Evolutionary conservation across 2,888 invertebrate species (phyloP).

Genomic region (Tetragnatha montana): DNA sequence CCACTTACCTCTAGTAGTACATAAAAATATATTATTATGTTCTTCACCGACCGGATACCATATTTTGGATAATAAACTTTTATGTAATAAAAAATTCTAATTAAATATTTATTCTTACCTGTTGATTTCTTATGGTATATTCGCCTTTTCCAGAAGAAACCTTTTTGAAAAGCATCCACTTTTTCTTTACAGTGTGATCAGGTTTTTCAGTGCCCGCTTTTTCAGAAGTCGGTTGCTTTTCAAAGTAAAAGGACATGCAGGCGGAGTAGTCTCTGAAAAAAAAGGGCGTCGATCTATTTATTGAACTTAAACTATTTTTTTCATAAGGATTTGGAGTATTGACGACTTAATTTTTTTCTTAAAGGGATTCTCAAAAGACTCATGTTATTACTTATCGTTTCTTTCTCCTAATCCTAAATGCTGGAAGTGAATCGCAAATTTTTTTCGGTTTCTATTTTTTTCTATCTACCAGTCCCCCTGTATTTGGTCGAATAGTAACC

Average conservation of each 20-base stretch:
- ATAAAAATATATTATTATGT: no score
- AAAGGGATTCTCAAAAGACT: no score
- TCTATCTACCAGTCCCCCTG: no score
- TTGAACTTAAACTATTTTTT: background rate
- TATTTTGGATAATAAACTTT: no score
- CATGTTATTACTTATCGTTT: no score
- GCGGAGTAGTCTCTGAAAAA: constrained; percentile 72
- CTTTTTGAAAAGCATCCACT: constrained; percentile 64
- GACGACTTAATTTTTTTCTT: no score
- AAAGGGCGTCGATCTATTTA: background rate
- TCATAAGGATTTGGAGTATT: background rate
- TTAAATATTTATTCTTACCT: constrained; percentile 22
- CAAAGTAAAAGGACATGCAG: constrained; percentile 71
- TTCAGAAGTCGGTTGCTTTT: background rate
- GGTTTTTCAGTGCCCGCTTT: background rate
- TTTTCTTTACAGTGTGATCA: constrained; percentile 8
- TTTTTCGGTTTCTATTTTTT: no score
- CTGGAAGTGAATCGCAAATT: no score
- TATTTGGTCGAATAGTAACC: no score
- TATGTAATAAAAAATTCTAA: background rate
- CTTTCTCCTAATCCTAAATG: no score
- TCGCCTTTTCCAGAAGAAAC: constrained; percentile 64
- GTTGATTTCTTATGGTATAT: constrained; percentile 61
- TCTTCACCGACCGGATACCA: no score
- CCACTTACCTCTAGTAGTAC: no score